These are phyloP conservation scores for Spisula subtruncata DNA, from an alignment of 2,888 invertebrate species.

Conservation along the genomic window DNA sequence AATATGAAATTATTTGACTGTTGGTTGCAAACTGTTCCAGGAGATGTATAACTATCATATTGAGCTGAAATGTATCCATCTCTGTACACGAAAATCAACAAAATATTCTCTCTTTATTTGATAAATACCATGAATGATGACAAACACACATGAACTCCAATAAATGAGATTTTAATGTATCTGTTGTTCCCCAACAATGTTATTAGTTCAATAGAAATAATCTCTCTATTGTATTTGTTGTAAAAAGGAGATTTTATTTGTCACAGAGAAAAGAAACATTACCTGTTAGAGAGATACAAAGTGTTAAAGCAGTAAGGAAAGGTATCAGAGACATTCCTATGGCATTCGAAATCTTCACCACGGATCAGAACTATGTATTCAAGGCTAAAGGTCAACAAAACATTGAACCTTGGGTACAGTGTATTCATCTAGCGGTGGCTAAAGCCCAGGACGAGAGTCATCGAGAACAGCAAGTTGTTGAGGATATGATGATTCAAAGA, in stretches of 20 bases:
- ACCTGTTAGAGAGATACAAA: constrained; percentile 97
- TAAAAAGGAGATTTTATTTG: neutral
- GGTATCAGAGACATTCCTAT: constrained; percentile 96
- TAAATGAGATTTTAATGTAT: too few relatives aligned
- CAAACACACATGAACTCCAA: too few relatives aligned
- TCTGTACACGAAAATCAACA: too few relatives aligned
- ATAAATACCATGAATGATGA: too few relatives aligned
- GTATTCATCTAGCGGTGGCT: constrained; percentile 96
- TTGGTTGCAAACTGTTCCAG: too few relatives aligned
- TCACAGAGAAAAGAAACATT: constrained; percentile 92
- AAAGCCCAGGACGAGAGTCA: constrained; percentile 91
- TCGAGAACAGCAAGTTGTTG: constrained; percentile 57
- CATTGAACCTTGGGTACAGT: constrained; percentile 98
- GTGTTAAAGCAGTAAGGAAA: constrained; percentile 97
- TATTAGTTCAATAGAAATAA: too few relatives aligned
- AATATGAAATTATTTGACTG: too few relatives aligned
- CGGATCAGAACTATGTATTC: constrained; percentile 94
- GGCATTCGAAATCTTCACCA: constrained; percentile 98
- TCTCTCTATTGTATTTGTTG: too few relatives aligned
- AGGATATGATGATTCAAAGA: constrained; percentile 71
- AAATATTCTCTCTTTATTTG: too few relatives aligned
- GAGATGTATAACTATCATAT: too few relatives aligned
- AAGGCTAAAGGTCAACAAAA: constrained; percentile 98
- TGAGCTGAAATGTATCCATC: too few relatives aligned
- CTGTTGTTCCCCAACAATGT: too few relatives aligned